Conservation (phyloP, 2,113 vertebrate species). For the Chloebia gouldiae region DNA sequence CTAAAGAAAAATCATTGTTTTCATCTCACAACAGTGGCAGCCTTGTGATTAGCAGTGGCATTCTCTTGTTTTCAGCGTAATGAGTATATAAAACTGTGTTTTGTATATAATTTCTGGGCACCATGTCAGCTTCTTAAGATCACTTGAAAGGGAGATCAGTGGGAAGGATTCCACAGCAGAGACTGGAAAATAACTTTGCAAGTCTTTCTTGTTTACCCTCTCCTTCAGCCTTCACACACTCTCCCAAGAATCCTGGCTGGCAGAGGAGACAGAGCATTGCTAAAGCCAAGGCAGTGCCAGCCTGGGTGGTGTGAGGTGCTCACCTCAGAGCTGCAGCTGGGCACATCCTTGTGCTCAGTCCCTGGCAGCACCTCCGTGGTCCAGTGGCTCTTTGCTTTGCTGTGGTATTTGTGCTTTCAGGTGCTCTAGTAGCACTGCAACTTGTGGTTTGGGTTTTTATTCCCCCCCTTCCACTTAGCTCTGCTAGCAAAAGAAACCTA, state of each 20-base stretch:
- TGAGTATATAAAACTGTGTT: neutral
- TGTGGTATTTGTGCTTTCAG: neutral
- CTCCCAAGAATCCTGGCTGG: neutral
- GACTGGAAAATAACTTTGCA: neutral
- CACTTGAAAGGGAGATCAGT: neutral
- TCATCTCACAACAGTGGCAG: neutral
- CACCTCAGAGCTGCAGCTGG: neutral
- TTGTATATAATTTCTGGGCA: neutral
- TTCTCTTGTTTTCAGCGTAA: neutral
- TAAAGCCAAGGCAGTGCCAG: neutral
- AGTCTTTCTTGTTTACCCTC: neutral
- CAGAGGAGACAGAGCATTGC: neutral
- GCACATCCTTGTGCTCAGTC: neutral
- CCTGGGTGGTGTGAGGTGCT: neutral
- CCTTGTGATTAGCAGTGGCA: neutral
- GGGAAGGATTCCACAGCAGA: neutral
- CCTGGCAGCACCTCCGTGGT: neutral
- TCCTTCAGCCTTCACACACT: neutral
- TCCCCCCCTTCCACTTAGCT: neutral
- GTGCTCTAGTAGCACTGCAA: neutral
- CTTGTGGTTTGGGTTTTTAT: neutral
- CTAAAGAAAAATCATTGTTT: neutral
- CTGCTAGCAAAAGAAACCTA: slow-evolving; percentile 43
- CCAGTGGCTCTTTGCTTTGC: neutral
- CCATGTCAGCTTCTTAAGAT: neutral